These are phyloP conservation scores for Aphaenogaster rudis DNA, from an alignment of 1,140 invertebrate genomes.

Conservation along the genomic window DNA sequence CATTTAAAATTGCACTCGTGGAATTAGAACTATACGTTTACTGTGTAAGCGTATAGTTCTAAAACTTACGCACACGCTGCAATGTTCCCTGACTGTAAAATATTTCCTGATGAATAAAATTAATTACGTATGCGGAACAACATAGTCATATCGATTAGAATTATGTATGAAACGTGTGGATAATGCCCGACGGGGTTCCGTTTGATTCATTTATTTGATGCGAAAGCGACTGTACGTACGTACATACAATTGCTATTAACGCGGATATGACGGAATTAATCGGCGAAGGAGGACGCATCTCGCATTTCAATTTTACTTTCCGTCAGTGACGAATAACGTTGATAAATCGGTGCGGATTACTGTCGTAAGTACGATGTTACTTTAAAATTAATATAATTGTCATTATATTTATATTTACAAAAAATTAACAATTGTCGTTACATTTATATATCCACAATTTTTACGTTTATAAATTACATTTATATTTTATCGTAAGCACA, in stretches of 20 bases:
- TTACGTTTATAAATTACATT: not conserved
- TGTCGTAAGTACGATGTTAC: not conserved
- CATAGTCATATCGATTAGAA: not conserved
- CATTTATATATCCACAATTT: too few relatives aligned
- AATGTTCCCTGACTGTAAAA: conserved; percentile 2
- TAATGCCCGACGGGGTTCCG: not conserved
- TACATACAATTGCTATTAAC: not conserved
- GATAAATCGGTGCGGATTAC: not conserved
- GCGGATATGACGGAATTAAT: conserved; percentile 4
- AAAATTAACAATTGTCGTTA: too few relatives aligned
- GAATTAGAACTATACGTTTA: not conserved
- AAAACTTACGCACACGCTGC: not conserved
- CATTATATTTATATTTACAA: not conserved
- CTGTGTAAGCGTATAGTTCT: not conserved
- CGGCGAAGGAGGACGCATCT: not conserved
- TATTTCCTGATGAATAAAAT: conserved; percentile 13
- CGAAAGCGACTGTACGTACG: not conserved
- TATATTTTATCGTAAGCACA: not conserved
- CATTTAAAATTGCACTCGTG: not conserved
- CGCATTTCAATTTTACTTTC: not conserved
- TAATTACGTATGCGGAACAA: conserved; percentile 10
- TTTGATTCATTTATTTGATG: conserved; percentile 13
- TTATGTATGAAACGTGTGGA: conserved; percentile 35
- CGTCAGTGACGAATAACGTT: not conserved
- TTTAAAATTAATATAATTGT: not conserved